Base-by-base conservation (phyloP, 2,888 invertebrate species). In the Caenorhabditis uteleia region DNA sequence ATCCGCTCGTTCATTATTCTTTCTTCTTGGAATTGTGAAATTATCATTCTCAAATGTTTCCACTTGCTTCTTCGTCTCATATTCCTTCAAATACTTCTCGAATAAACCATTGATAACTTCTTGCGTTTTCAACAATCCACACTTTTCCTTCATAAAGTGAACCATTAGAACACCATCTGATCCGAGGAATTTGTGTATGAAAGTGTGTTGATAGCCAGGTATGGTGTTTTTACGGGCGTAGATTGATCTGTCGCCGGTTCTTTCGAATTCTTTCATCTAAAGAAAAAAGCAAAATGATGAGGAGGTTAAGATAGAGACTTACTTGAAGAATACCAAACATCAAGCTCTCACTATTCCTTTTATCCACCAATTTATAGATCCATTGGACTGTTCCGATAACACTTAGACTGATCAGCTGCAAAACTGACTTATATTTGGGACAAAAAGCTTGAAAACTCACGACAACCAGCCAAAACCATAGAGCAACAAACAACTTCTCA, bases 401-500 rank as follows among this genome's bases (percentile, higher is more conserved):
- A 1, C 48, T 50, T 12, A 62, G 45, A 18, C 33, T 48, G 2
- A 48, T 38, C 8, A 62, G 51, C 62, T 62, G 48, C 14, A 62
- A 60, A 26, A n/a, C n/a, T 2, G 16, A n/a, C 2, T 7, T n/a
- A n/a, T n/a, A n/a, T n/a, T n/a, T n/a, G n/a, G n/a, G n/a, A n/a
- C n/a, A n/a, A n/a, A n/a, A n/a, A n/a, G n/a, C n/a, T n/a, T n/a
- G n/a, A 25, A 20, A 16, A 25, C 48, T 34, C 33, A 68, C 68
- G 25, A 54, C n/a, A 16, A 57, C 33, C 23, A 70, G 50, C 70
- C 72, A 73, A 29, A 73, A 64, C 38, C 67, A 75, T 16, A 73
- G 29, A 14, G 64, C 53, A 5, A 70, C 49, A 61, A 66, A 75
- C 3, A 75, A 44, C 38, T 72, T 72, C 47, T 75, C 74, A 55